Conservation (phyloP, 2,113 vertebrate genomes). For the Albula goreensis region DNA sequence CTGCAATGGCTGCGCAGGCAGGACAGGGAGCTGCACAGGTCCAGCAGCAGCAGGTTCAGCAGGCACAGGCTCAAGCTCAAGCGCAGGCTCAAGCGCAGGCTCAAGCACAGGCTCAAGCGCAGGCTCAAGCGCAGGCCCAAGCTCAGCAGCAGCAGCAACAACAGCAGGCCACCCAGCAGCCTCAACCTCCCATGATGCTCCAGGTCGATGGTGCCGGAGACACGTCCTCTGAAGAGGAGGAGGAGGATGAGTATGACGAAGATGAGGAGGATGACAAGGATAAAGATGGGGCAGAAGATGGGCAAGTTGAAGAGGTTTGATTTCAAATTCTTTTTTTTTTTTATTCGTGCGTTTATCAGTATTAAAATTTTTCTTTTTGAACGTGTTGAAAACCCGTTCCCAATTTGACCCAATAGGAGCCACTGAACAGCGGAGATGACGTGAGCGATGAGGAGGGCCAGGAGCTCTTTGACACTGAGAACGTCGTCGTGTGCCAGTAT, state of each 20-base stretch:
- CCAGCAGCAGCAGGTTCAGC: constrained; percentile 54
- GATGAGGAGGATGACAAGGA: constrained; percentile 98
- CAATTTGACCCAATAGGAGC: constrained; percentile 79
- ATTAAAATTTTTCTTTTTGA: neutral
- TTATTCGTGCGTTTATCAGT: neutral
- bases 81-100: constrained; percentile 24
- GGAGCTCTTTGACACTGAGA: constrained; percentile 97
- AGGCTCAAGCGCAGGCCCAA: constrained; percentile 15
- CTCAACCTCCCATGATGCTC: constrained; percentile 87
- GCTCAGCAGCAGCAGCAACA: constrained; percentile 60
- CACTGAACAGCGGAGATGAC: constrained; percentile 94
- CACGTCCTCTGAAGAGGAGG: constrained; percentile 95
- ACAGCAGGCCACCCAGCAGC: constrained; percentile 77
- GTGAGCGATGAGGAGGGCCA: constrained; percentile 96
- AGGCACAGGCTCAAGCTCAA: constrained; percentile 32
- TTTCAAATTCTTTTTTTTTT: neutral
- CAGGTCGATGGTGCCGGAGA: constrained; percentile 94
- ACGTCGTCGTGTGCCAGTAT: constrained; percentile 98
- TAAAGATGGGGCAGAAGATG: constrained; percentile 92
- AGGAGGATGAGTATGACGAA: constrained; percentile 96
- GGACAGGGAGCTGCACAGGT: constrained; percentile 72
- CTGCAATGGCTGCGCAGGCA: constrained; percentile 80
- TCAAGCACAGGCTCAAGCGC: constrained; percentile 28
- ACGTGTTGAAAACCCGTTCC: no score
- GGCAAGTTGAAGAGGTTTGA: constrained; percentile 93